A percentile compares a stretch with the other conserved stretches of the same genome.
phyloP scores from a whole-genome alignment of 1,140 invertebrate species.

The Drosophila pruinosa region DNA sequence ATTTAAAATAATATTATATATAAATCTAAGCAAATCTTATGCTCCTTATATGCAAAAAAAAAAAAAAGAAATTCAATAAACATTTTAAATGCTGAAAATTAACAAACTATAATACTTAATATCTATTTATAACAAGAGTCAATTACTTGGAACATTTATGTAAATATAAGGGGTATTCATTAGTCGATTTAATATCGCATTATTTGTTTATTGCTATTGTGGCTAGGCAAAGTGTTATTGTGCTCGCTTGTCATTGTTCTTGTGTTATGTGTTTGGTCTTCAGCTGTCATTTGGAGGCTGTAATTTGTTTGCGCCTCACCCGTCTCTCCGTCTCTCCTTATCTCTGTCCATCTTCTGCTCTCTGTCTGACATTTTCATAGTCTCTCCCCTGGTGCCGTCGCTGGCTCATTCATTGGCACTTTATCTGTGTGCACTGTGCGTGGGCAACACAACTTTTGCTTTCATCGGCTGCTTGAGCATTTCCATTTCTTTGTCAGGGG shows the following conservation, averaged over 20 bases:
- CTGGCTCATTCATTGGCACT: constrained; percentile 3
- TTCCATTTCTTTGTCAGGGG: constrained; percentile 49
- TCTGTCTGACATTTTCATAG: not conserved
- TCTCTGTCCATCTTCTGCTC: constrained; percentile 7
- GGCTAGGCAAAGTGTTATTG: constrained; percentile 44
- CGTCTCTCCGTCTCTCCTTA: constrained; percentile 1
- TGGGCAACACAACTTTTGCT: constrained; percentile 60
- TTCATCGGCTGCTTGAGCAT: constrained; percentile 66
- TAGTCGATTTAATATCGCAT: constrained; percentile 7
- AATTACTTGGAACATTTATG: too few species aligned
- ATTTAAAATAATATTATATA: too few species aligned
- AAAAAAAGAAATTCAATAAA: too few species aligned
- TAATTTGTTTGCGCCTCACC: constrained; percentile 62
- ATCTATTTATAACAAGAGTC: too few species aligned
- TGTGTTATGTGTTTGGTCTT: constrained; percentile 23
- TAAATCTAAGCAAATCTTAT: too few species aligned
- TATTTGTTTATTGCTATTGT: constrained; percentile 3
- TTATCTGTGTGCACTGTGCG: constrained; percentile 38
- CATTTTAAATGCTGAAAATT: too few species aligned
- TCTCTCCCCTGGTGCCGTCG: not conserved
- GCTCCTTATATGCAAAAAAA: too few species aligned
- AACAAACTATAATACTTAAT: too few species aligned
- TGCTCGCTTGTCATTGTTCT: constrained; percentile 55
- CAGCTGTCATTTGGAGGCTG: constrained; percentile 68
- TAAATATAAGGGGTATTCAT: constrained; percentile 9